phyloP scores from a whole-genome alignment of 2,113 vertebrate species.

The Capra hircus region DNA sequence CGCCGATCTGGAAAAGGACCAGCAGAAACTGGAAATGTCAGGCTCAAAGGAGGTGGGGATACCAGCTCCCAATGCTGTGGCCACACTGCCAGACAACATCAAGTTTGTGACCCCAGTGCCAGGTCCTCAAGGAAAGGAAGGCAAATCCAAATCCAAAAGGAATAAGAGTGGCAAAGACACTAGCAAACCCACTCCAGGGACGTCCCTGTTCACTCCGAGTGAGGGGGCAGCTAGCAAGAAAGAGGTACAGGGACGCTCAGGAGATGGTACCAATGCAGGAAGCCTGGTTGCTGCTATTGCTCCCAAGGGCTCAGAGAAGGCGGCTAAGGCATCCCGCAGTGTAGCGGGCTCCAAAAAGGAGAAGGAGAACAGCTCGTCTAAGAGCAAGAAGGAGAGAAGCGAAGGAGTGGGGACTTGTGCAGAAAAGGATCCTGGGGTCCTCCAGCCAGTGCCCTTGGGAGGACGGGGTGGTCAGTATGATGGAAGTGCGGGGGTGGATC shows the following conservation, averaged over 20 bases:
- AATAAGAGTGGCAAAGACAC: constrained; percentile 98
- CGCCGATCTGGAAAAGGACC: constrained; percentile 99
- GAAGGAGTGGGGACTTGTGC: constrained; percentile 85
- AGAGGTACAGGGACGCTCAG: constrained; percentile 90
- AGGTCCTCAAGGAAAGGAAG: constrained; percentile 96
- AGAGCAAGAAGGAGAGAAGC: constrained; percentile 96
- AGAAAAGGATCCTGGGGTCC: constrained; percentile 92
- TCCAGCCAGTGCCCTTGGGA: constrained; percentile 89
- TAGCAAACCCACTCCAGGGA: constrained; percentile 89
- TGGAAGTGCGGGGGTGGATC: constrained; percentile 87
- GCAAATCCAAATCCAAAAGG: constrained; percentile 99
- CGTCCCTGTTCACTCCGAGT: constrained; percentile 81
- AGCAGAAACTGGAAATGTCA: constrained; percentile 98
- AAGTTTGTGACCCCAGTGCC: constrained; percentile 97
- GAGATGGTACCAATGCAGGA: constrained; percentile 85
- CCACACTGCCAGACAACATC: constrained; percentile 97
- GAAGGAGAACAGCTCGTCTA: constrained; percentile 91
- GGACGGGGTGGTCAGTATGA: constrained; percentile 91
- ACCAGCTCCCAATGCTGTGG: constrained; percentile 94
- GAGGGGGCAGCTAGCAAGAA: constrained; percentile 91
- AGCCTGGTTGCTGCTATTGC: constrained; percentile 80
- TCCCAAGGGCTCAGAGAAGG: constrained; percentile 92
- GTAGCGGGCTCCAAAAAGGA: constrained; percentile 94
- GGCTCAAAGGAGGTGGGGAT: constrained; percentile 95
- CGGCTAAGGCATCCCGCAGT: constrained; percentile 89